phyloP scores from a whole-genome alignment of 2,888 invertebrate genomes.

The Zeuzera pyrina region DNA sequence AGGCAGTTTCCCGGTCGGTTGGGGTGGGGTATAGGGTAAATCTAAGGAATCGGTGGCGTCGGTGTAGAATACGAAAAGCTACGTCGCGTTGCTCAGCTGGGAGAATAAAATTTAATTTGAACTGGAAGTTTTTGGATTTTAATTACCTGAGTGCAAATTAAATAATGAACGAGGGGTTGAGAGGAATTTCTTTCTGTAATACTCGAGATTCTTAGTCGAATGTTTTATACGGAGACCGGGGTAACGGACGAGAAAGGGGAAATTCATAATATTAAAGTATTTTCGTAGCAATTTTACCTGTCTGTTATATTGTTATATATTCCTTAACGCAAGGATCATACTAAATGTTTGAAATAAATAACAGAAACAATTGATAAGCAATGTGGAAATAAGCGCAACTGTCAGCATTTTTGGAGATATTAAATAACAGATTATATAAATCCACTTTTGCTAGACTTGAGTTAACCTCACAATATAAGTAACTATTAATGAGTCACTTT shows the following conservation, averaged over 20 bases:
- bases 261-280: neutral
- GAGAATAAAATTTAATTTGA: slow-evolving; percentile 67
- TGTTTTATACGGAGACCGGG: too few species aligned
- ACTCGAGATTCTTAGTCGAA: slow-evolving; percentile 14
- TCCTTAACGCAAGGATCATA: too few species aligned
- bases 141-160: slow-evolving; percentile 69
- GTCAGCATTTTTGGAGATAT: too few species aligned
- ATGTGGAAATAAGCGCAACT: too few species aligned
- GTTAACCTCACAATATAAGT: too few species aligned
- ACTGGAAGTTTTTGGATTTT: slow-evolving; percentile 68
- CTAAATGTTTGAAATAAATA: too few species aligned
- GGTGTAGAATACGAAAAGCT: too few species aligned
- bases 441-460: too few species aligned
- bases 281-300: neutral
- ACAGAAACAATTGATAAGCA: too few species aligned
- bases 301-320: too few species aligned
- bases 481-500: too few species aligned
- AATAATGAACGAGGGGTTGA: slow-evolving; percentile 43
- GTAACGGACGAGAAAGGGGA: neutral
- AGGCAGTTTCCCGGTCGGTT: slow-evolving; percentile 12
- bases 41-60: neutral
- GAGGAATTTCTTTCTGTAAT: slow-evolving; percentile 8
- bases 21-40: slow-evolving; percentile 2
- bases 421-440: too few species aligned
- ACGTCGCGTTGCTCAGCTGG: slow-evolving; percentile 2